Evolutionary conservation across 2,888 invertebrate genomes (phyloP), one percentile per base, ranked within the genome.

Genomic region (Dasysyrphus albostriatus): DNA sequence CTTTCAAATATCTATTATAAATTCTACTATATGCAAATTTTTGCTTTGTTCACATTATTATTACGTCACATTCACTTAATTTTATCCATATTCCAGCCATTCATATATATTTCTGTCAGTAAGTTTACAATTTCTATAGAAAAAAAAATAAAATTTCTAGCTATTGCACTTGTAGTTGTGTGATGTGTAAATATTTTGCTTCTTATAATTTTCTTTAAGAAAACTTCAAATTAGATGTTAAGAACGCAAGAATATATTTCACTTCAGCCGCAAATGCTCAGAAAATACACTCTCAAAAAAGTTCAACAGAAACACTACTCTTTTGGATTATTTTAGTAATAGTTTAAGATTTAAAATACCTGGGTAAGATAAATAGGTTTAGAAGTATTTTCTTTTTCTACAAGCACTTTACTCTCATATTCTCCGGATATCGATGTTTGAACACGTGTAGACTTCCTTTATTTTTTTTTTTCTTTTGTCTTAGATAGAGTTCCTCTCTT

Each of bases 61-160:
- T 67, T 67, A 49, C 65, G 65, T 49, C 34, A 67, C 16, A 67
- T 44, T 63, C 44, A 63, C n/a, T 34, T 67, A 47, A 19, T 49
- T 34, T 49, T 19, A 19, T 34, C 6, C 8, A 24, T 24, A 24
- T 24, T 24, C 24, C 8, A 37, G 8, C 29, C n/a, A 42, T 32
- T 7, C 49, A 34, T 34, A 47, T 9, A 63, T 67, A 49, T 34
- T 49, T 67, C 49, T 49, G 1, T 67, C 14, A 67, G 3, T 47
- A 32, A 29, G 32, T 67, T 29, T 47, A 49, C 19, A 14, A 34
- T 34, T 49, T 67, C 19, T 58, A 34, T 16, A 16, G 9, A 54
- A 32, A 51, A 51, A 51, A 12, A 51, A 19, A 9, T 19, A 51
- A 10, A 51, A 24, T 24, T 24, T 24, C 24, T 51, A 12, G 24